These are phyloP conservation scores for Amblyteles armatorius DNA, from an alignment of 2,888 invertebrate genomes.

Conservation along the genomic window DNA sequence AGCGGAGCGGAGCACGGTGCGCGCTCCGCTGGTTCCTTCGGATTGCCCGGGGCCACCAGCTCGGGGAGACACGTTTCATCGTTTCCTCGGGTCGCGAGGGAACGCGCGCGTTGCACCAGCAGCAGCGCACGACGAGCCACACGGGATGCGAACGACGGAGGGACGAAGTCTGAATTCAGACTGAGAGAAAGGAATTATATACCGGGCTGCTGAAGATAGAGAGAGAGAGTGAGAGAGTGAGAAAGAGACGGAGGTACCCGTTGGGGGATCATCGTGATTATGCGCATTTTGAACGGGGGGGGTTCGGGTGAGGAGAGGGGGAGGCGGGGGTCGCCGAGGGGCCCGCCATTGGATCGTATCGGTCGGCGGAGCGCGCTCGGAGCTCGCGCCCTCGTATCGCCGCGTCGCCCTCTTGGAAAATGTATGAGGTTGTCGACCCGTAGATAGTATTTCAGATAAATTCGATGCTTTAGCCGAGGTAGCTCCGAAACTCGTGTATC, in stretches of 20 bases:
- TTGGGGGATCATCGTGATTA: conserved; percentile 66
- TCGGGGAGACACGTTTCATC: conserved; percentile 58
- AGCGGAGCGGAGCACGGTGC: conserved; percentile 6
- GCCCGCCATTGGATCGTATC: conserved; percentile 62
- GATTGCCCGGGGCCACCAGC: conserved; percentile 53
- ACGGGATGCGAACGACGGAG: conserved; percentile 36
- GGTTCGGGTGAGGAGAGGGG: conserved; percentile 18
- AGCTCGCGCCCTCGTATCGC: conserved; percentile 44
- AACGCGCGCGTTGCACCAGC: conserved; percentile 31
- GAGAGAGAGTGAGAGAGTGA: conserved; percentile 30
- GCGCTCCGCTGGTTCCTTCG: conserved; percentile 9
- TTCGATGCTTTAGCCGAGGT: conserved; percentile 58
- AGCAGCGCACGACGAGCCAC: conserved; percentile 51
- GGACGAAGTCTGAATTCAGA: conserved; percentile 53
- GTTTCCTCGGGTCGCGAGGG: conserved; percentile 57
- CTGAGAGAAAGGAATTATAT: conserved; percentile 25
- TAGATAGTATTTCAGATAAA: conserved; percentile 66
- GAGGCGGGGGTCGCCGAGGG: conserved; percentile 20
- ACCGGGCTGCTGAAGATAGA: conserved; percentile 5
- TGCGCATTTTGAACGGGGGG: conserved; percentile 64
- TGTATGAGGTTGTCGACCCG: conserved; percentile 68
- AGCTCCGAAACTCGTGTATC: conserved; percentile 57
- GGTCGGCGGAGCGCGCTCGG: conserved; percentile 39
- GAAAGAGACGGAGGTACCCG: conserved; percentile 30
- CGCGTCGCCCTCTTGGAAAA: conserved; percentile 56